Evolutionary conservation across 1,140 invertebrate species (phyloP).

Genomic region (Cydia amplana): DNA sequence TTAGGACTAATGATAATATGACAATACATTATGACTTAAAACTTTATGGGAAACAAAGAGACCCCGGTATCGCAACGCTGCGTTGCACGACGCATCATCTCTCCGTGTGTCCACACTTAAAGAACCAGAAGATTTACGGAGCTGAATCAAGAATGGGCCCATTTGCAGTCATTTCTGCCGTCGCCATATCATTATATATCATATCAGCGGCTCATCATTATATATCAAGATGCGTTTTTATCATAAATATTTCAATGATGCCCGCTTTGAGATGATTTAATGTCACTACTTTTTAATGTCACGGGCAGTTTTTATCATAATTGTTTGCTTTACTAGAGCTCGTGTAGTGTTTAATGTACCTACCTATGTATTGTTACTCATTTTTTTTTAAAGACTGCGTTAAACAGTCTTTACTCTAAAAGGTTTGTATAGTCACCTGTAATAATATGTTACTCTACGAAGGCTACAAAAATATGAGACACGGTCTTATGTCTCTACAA

Average conservation of each 20-base stretch:
- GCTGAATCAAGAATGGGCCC: slow-evolving; percentile 3
- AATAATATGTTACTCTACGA: too few species aligned
- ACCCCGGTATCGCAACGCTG: neutral
- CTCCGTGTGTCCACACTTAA: neutral
- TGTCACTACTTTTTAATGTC: neutral
- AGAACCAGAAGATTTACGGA: slow-evolving; percentile 19
- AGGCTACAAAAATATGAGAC: too few species aligned
- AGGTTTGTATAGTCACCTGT: too few species aligned
- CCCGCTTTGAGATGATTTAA: slow-evolving; percentile 16
- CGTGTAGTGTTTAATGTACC: neutral
- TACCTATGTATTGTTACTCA: neutral
- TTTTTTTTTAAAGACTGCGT: neutral
- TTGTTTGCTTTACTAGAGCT: neutral
- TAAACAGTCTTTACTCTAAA: neutral
- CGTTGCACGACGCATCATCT: neutral
- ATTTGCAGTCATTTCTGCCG: slow-evolving; percentile 16
- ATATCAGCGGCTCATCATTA: slow-evolving; percentile 17
- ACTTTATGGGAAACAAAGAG: too few species aligned
- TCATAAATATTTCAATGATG: slow-evolving; percentile 23
- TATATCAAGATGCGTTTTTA: slow-evolving; percentile 27
- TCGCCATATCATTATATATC: slow-evolving; percentile 25
- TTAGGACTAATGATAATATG: too few species aligned
- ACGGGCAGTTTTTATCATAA: neutral
- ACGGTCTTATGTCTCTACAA: too few species aligned
- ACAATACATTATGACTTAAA: too few species aligned